Conservation (phyloP, 2,113 vertebrate genomes). For the Pycnonotus jocosus region DNA sequence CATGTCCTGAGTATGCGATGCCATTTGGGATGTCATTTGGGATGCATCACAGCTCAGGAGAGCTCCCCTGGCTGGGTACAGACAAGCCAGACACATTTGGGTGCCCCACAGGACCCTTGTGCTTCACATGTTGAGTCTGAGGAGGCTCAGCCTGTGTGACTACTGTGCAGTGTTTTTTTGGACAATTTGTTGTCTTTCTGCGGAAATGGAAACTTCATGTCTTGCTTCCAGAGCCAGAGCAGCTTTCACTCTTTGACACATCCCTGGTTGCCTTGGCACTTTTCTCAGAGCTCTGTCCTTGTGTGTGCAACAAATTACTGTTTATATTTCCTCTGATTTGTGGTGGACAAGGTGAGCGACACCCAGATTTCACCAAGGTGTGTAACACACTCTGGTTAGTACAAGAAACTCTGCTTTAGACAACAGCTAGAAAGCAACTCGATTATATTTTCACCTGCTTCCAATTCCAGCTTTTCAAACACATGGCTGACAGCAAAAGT, state of each 20-base stretch:
- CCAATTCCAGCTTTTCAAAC: background rate
- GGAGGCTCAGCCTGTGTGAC: background rate
- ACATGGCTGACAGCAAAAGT: background rate
- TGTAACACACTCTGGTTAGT: background rate
- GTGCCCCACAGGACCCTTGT: background rate
- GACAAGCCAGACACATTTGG: background rate
- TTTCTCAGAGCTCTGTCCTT: background rate
- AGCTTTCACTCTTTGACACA: background rate
- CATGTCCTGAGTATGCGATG: background rate
- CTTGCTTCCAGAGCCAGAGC: background rate
- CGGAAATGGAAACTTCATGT: background rate
- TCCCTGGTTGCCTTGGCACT: background rate
- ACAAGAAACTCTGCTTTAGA: background rate
- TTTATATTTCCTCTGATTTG: background rate
- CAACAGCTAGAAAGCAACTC: background rate
- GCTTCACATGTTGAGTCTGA: background rate
- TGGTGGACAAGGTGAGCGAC: background rate
- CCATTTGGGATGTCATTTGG: background rate
- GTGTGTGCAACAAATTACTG: background rate
- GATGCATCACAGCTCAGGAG: background rate
- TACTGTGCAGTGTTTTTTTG: background rate
- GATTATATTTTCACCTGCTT: background rate
- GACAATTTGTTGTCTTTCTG: background rate
- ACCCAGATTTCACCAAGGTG: background rate
- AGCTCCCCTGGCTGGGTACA: accelerated